Evolutionary conservation across 2,888 invertebrate species (phyloP).

Genomic region (Aplocera efformata): DNA sequence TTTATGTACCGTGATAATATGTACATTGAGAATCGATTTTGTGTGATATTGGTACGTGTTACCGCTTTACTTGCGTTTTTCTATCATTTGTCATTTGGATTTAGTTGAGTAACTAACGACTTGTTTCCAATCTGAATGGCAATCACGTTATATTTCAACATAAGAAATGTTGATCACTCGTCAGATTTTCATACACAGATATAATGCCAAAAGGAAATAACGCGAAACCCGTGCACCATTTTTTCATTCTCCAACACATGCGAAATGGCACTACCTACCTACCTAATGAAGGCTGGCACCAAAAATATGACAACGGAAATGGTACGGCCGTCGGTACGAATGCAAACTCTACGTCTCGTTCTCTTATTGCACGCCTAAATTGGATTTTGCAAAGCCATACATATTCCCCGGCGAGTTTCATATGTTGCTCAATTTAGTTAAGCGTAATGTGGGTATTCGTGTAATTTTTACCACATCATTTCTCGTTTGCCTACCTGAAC

Average conservation of each 20-base stretch:
- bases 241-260: not conserved
- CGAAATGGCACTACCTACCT: slow-evolving; percentile 23
- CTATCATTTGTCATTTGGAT: too few species aligned
- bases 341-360: slow-evolving; percentile 30
- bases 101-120: too few species aligned
- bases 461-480: slow-evolving; percentile 35
- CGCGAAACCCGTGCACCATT: not conserved
- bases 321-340: slow-evolving; percentile 30
- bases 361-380: slow-evolving; percentile 62
- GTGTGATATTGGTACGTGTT: too few species aligned
- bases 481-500: slow-evolving; percentile 29
- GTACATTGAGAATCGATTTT: too few species aligned
- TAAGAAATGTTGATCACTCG: too few species aligned
- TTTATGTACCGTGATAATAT: not conserved
- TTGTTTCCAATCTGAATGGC: too few species aligned
- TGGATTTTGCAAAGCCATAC: slow-evolving; percentile 52
- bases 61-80: too few species aligned
- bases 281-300: slow-evolving; percentile 21
- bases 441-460: slow-evolving; percentile 35
- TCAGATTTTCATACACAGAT: too few species aligned
- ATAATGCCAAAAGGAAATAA: too few species aligned
- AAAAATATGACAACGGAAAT: slow-evolving; percentile 20
- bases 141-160: too few species aligned
- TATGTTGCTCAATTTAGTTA: slow-evolving; percentile 43
- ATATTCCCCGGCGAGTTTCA: slow-evolving; percentile 45